phyloP scores from a whole-genome alignment of 2,113 vertebrate genomes.

The Spermophilus dauricus region DNA sequence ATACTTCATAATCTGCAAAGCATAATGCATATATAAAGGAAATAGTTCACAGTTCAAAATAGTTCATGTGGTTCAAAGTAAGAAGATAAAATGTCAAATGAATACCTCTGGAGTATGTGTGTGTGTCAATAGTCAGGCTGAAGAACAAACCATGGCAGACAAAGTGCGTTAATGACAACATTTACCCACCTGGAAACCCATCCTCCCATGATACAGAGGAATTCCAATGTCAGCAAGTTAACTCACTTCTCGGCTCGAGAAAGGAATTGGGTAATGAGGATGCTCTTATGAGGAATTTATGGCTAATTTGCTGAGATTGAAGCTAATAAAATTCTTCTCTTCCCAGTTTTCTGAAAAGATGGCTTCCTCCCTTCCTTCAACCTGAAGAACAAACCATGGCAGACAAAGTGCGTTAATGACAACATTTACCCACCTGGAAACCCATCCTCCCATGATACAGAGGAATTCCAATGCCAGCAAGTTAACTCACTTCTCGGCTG shows the following conservation, averaged over 20 bases:
- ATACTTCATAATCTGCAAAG: not conserved
- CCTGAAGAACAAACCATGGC: no score
- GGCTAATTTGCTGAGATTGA: no score
- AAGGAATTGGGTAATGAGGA: not conserved
- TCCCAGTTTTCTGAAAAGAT: not conserved
- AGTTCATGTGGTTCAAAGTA: not conserved
- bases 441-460: rapidly evolving
- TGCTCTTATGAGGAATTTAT: not conserved
- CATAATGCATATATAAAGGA: not conserved
- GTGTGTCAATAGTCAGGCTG: not conserved
- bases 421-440: not conserved
- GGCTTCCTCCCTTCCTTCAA: not conserved
- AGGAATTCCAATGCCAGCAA: not conserved
- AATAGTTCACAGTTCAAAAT: not conserved
- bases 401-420: not conserved
- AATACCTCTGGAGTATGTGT: not conserved
- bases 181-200: not conserved
- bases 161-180: not conserved
- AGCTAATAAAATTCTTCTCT: not conserved
- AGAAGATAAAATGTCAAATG: not conserved
- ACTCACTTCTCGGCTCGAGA: not conserved
- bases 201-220: not conserved
- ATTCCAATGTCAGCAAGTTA: not conserved
- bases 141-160: not conserved
- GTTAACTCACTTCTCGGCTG: not conserved